Evolutionary conservation across 2,888 invertebrate genomes (phyloP), one percentile per base, ranked within the genome.

Genomic region (Cinara cedri): DNA sequence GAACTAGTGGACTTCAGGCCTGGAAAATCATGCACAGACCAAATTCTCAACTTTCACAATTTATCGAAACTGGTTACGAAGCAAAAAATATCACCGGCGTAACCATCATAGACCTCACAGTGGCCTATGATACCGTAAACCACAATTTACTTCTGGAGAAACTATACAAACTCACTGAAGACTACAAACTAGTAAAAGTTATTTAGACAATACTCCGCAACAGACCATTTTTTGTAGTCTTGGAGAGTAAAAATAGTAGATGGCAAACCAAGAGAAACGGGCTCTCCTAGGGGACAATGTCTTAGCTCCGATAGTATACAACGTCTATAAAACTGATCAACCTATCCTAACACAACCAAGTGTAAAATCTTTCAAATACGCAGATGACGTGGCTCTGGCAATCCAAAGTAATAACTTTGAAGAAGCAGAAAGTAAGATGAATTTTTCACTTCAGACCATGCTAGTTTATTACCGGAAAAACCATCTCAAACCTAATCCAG

Each of bases 231-330:
- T 62, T 63, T 54, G 65, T 75, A 42, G 24, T 24, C 16, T 16
- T 75, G 34, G 44, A 51, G 46, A 10, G 26, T n/a, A 75, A 75
- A 62, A 63, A 60, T 13, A 62, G 65, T 16, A 42, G 65, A 46
- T 75, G 75, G 49, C 65, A 65, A 62, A 63, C 14, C 34, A 49
- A 75, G 42, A 72, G 16, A 42, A 72, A 72, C 42, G 72, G 72
- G 24, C 57, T 57, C 57, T n/a, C 72, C 72, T 60, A n/a, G n/a
- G n/a, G 26, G 57, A 60, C 55, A 72, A 44, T 42, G 60, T 72
- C 6, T 72, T 72, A 34, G 57, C 55, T 19, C 72, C 42, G 10
- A 71, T 71, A 54, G 26, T 71, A 21, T 71, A 51, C 54, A 71
- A 71, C 54, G 54, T 71, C 26, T 71, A 55, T 19, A 72, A 14